phyloP scores from a whole-genome alignment of 2,113 vertebrate genomes.

The Cyphomyrus discorhynchus region DNA sequence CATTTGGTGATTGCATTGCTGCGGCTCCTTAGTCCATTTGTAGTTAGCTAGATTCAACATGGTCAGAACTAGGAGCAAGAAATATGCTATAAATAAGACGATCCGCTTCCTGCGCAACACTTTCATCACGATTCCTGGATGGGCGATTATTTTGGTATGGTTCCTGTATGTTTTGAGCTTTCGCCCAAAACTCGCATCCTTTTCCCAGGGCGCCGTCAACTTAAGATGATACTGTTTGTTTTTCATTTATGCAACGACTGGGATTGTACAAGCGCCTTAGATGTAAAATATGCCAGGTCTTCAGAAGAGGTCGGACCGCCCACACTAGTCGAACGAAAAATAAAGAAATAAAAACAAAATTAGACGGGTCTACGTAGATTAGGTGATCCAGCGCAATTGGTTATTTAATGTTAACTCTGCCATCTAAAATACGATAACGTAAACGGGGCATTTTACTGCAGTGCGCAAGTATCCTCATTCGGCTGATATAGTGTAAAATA shows the following conservation, averaged over 20 bases:
- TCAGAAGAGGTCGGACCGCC: neutral
- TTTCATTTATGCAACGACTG: slow-evolving; percentile 58
- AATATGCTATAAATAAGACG: slow-evolving; percentile 80
- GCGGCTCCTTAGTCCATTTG: slow-evolving; percentile 86
- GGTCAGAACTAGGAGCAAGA: slow-evolving; percentile 77
- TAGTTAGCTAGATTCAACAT: slow-evolving; percentile 89
- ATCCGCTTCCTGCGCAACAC: slow-evolving; percentile 84
- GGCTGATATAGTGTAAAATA: slow-evolving; percentile 12
- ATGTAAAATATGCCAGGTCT: neutral
- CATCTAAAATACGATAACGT: slow-evolving; percentile 35
- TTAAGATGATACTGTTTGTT: slow-evolving; percentile 65
- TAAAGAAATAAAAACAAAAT: neutral
- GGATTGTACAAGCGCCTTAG: slow-evolving; percentile 32
- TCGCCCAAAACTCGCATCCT: slow-evolving; percentile 61
- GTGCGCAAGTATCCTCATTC: slow-evolving; percentile 58
- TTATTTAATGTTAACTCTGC: slow-evolving; percentile 28
- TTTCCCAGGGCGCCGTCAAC: slow-evolving; percentile 62
- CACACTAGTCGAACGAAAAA: slow-evolving; percentile 5
- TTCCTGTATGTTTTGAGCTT: slow-evolving; percentile 66
- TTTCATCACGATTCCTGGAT: slow-evolving; percentile 81
- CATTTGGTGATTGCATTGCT: slow-evolving; percentile 76
- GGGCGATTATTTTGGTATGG: slow-evolving; percentile 66
- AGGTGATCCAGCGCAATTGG: slow-evolving; percentile 38
- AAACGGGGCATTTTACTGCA: slow-evolving; percentile 51
- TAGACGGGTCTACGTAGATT: slow-evolving; percentile 29